Evolutionary conservation across 2,888 invertebrate genomes (phyloP).

Genomic region (Pseudoips prasinana): DNA sequence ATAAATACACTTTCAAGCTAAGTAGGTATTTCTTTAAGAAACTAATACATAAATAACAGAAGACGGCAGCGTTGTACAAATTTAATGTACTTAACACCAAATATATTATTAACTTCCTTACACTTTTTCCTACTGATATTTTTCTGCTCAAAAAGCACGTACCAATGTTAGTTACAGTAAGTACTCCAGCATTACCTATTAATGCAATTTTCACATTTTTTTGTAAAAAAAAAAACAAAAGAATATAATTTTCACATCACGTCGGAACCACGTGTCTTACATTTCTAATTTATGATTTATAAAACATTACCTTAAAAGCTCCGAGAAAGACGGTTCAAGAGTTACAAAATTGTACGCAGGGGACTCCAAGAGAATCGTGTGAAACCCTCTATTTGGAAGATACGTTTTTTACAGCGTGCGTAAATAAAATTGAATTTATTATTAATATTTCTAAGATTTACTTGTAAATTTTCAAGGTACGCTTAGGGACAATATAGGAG

Average conservation of each 20-base stretch:
- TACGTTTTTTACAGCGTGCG: conserved; percentile 28
- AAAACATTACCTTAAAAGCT: conserved; percentile 66
- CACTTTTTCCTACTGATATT: conserved; percentile 26
- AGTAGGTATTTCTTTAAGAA: too few relatives aligned
- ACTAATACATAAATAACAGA: too few relatives aligned
- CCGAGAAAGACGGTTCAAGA: conserved; percentile 43
- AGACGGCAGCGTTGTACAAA: too few relatives aligned
- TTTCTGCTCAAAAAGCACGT: conserved; percentile 1
- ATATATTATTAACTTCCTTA: too few relatives aligned
- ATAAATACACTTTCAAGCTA: too few relatives aligned
- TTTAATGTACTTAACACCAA: too few relatives aligned
- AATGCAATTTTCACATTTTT: conserved; percentile 37
- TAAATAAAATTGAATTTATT: conserved; percentile 31
- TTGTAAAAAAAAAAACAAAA: conserved; percentile 31
- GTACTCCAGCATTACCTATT: conserved; percentile 34
- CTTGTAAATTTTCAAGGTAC: conserved; percentile 9
- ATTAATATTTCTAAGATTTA: conserved; percentile 31
- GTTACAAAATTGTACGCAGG: conserved; percentile 46
- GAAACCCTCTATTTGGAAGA: conserved; percentile 29
- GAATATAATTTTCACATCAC: conserved; percentile 44
- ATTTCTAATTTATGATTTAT: conserved; percentile 66
- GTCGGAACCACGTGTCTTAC: conserved; percentile 51
- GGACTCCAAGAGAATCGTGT: conserved; percentile 42
- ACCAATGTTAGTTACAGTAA: conserved; percentile 19
- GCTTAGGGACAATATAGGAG: conserved; percentile 23